Conservation (phyloP, 2,888 invertebrate species). For the Seladonia tumulorum region DNA sequence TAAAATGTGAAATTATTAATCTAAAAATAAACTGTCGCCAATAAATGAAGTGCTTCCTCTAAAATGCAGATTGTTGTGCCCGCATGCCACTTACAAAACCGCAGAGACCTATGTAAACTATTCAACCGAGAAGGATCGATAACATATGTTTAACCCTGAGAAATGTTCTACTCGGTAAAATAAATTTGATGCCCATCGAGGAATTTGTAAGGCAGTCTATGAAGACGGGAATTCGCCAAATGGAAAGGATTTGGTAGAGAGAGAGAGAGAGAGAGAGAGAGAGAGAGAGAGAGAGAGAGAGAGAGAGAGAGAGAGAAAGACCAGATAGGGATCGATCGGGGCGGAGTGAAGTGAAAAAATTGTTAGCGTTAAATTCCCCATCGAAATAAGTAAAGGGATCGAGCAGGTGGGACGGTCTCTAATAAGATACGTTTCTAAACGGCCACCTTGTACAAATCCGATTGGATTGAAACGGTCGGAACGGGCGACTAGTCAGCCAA, state of each 20-base stretch:
- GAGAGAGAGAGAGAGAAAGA: background rate
- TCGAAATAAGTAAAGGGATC: constrained; percentile 1
- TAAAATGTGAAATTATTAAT: too few species aligned
- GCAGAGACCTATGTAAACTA: background rate
- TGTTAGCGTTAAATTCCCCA: constrained; percentile 15
- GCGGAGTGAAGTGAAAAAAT: background rate
- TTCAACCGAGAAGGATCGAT: background rate
- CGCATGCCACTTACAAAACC: too few species aligned
- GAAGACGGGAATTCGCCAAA: background rate
- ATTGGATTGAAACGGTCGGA: constrained; percentile 61
- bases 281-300: background rate
- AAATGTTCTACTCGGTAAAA: background rate
- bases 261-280: too few species aligned
- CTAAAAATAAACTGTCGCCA: too few species aligned
- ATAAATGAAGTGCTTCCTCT: too few species aligned
- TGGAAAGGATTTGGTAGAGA: background rate
- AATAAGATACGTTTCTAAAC: constrained; percentile 51
- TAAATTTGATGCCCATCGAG: background rate
- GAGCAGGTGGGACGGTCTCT: background rate
- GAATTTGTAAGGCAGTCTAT: background rate
- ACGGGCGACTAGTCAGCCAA: constrained; percentile 71
- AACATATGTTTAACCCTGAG: background rate
- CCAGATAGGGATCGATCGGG: background rate
- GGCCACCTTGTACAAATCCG: constrained; percentile 61
- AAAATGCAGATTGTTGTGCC: too few species aligned